Percentiles rank a stretch among this genome's conserved stretches.
Evolutionary conservation across 2,113 vertebrate species (phyloP).

Genomic region (Cheilinus undulatus): DNA sequence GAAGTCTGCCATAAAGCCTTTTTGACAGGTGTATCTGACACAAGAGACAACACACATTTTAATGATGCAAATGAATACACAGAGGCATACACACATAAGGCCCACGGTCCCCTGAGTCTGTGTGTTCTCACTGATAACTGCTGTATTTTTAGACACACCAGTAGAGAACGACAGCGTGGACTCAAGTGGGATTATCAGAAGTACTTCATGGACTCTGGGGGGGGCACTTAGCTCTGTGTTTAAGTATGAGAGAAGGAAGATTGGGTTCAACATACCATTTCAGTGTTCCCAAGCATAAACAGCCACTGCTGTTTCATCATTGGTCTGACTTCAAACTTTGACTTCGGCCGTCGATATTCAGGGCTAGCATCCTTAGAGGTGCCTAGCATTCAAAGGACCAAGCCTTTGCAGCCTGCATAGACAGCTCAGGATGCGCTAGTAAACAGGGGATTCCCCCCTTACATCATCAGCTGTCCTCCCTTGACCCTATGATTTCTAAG

Average conservation of each 20-base stretch:
- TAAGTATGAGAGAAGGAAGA: constrained; percentile 17
- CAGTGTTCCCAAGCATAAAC: constrained; percentile 45
- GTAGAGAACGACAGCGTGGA: constrained; percentile 59
- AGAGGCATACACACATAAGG: background rate
- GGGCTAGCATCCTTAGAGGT: too few relatives aligned
- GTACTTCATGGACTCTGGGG: constrained; percentile 54
- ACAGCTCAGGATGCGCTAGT: too few relatives aligned
- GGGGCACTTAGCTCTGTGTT: constrained; percentile 50
- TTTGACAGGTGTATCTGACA: constrained; percentile 29
- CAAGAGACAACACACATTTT: constrained; percentile 5
- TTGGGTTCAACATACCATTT: constrained; percentile 42
- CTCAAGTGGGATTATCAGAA: constrained; percentile 69
- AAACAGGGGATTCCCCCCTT: too few relatives aligned
- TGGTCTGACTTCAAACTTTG: constrained; percentile 6
- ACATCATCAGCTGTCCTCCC: too few relatives aligned
- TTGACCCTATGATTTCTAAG: too few relatives aligned
- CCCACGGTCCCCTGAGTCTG: constrained; percentile 19
- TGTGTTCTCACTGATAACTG: constrained; percentile 57
- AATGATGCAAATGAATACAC: constrained; percentile 12
- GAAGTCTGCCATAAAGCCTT: constrained; percentile 11
- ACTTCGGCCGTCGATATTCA: too few relatives aligned
- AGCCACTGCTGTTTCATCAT: constrained; percentile 9
- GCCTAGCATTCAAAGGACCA: too few relatives aligned
- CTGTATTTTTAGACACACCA: constrained; percentile 73
- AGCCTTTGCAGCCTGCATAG: too few relatives aligned